Evolutionary conservation across 1,140 invertebrate genomes (phyloP).

Genomic region (Panagrolaimus sp.): DNA sequence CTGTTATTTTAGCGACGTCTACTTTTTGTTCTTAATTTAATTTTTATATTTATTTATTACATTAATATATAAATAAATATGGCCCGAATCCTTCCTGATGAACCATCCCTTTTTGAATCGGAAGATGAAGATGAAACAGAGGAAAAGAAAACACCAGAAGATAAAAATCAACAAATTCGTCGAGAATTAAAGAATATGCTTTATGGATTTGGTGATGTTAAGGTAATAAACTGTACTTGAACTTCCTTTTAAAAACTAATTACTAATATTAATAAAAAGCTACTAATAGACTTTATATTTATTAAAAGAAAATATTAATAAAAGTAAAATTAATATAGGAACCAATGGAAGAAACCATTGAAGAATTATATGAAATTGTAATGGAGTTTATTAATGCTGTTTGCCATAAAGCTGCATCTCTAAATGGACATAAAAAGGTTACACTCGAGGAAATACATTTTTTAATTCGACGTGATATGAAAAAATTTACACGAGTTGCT

Average conservation of each 20-base stretch:
- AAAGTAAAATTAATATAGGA: not conserved
- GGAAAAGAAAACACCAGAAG: not conserved
- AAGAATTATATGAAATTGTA: conserved; percentile 89
- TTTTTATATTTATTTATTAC: no score
- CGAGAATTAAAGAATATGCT: conserved; percentile 15
- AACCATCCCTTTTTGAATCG: conserved; percentile 4
- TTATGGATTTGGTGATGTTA: conserved; percentile 25
- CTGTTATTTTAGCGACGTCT: no score
- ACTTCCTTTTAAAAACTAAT: no score
- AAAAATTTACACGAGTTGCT: conserved; percentile 87
- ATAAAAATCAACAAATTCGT: conserved; percentile 1
- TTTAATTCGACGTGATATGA: conserved; percentile 83
- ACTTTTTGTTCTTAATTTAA: no score
- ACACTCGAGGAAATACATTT: conserved; percentile 96
- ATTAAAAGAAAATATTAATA: no score
- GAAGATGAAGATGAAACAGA: conserved; percentile 8
- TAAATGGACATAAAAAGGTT: conserved; percentile 81
- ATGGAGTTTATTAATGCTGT: conserved; percentile 76
- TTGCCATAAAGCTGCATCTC: conserved; percentile 74
- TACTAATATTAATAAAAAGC: no score
- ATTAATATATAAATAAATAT: no score
- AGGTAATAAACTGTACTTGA: not conserved
- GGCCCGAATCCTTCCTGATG: not conserved
- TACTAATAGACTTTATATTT: no score
- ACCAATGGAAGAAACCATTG: conserved; percentile 94